A percentile compares a stretch with the other conserved stretches of the same genome.
Evolutionary conservation across 2,113 vertebrate genomes (phyloP).

Genomic region (Gavialis gangeticus): DNA sequence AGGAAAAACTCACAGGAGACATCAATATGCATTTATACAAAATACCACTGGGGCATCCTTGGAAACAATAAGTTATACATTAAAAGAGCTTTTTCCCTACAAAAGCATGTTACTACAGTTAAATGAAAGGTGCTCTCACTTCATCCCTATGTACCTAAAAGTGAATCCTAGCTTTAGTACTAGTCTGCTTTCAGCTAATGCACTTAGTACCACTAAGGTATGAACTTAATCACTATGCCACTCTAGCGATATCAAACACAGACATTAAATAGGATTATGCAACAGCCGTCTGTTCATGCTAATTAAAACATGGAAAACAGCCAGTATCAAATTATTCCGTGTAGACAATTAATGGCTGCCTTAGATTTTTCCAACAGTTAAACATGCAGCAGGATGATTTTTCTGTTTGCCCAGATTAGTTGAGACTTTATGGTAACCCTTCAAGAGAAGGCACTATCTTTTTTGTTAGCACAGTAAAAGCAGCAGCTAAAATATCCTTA

Average conservation of each 20-base stretch:
- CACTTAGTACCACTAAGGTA: slow-evolving; percentile 19
- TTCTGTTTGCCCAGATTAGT: neutral
- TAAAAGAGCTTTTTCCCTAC: slow-evolving; percentile 31
- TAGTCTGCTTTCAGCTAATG: slow-evolving; percentile 1
- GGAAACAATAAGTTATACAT: neutral
- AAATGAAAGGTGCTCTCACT: neutral
- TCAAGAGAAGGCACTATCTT: neutral
- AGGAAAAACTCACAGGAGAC: neutral
- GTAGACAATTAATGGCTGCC: neutral
- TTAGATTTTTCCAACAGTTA: neutral
- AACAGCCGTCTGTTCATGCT: slow-evolving; percentile 18
- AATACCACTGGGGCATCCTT: slow-evolving; percentile 22
- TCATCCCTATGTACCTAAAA: neutral
- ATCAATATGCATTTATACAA: slow-evolving; percentile 42
- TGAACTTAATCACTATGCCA: slow-evolving; percentile 36
- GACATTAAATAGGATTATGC: slow-evolving; percentile 57
- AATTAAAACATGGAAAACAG: slow-evolving; percentile 66
- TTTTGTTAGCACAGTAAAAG: neutral
- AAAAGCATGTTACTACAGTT: neutral
- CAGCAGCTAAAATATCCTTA: neutral
- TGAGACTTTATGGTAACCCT: neutral
- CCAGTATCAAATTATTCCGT: slow-evolving; percentile 46
- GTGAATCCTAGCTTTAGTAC: neutral
- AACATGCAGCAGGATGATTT: neutral
- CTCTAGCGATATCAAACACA: slow-evolving; percentile 16